These are phyloP conservation scores for Aegithalos caudatus DNA, from an alignment of 2,113 vertebrate species.

Conservation along the genomic window DNA sequence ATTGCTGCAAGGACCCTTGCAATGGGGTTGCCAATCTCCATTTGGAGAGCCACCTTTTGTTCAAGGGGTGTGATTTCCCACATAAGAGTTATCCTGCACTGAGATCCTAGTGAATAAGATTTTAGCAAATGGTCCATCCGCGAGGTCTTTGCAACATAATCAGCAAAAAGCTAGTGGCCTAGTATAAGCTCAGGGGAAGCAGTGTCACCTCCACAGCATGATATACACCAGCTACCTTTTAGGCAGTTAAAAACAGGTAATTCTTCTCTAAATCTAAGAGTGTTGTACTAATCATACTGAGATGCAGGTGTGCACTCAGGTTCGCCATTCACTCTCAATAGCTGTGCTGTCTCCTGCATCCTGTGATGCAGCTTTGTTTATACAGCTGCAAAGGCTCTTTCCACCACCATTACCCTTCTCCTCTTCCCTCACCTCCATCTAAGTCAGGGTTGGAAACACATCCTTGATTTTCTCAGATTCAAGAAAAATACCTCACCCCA, in stretches of 20 bases:
- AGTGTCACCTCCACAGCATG: background rate
- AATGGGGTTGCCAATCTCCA: background rate
- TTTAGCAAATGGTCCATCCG: background rate
- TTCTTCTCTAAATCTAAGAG: background rate
- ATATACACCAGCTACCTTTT: background rate
- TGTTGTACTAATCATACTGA: background rate
- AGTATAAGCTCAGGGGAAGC: background rate
- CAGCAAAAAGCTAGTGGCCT: background rate
- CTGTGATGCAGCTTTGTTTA: slow-evolving; percentile 6
- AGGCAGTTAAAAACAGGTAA: background rate
- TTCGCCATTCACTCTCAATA: background rate
- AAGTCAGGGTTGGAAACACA: background rate
- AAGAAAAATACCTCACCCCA: background rate
- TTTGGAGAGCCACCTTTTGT: background rate
- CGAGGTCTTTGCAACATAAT: background rate
- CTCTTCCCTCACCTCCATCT: background rate
- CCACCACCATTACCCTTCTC: background rate
- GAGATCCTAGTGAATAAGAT: background rate
- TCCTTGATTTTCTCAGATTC: background rate
- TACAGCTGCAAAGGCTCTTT: background rate
- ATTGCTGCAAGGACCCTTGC: background rate
- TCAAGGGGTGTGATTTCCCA: background rate
- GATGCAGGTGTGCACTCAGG: background rate
- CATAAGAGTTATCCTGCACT: background rate
- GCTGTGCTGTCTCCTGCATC: background rate